These are phyloP conservation scores for Morone saxatilis DNA, from an alignment of 2,113 vertebrate genomes.

Conservation along the genomic window DNA sequence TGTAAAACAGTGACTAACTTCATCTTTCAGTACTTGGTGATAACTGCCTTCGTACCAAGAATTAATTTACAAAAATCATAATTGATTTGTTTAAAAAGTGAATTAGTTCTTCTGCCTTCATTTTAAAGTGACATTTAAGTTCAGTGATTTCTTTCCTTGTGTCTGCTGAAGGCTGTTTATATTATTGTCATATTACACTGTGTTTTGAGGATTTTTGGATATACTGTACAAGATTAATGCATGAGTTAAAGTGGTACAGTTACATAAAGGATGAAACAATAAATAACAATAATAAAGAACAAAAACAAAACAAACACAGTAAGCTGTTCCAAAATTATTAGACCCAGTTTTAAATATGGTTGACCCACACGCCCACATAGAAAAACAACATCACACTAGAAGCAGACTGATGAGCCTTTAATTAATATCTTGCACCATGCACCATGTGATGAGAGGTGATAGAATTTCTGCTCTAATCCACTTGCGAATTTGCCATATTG, in stretches of 20 bases:
- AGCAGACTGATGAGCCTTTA: not conserved
- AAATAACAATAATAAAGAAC: too few species aligned
- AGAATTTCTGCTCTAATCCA: too few species aligned
- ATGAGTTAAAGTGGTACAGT: too few species aligned
- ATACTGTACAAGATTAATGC: not conserved
- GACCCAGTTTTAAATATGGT: not conserved
- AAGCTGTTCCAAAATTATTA: not conserved
- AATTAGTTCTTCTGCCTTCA: not conserved
- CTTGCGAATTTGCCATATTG: too few species aligned
- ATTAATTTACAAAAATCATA: not conserved
- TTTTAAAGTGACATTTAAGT: conserved; percentile 1
- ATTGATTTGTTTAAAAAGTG: conserved; percentile 10
- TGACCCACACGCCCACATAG: not conserved
- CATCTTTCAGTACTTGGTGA: not conserved
- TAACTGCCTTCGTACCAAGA: not conserved
- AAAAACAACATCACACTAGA: not conserved
- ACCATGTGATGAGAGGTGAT: too few species aligned
- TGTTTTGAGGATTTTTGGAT: not conserved
- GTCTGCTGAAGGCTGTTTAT: not conserved
- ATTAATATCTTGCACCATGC: not conserved
- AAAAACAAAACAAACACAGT: too few species aligned
- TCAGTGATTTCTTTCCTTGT: not conserved
- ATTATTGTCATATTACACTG: not conserved
- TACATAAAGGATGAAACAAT: too few species aligned
- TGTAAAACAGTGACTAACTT: not conserved